A percentile compares a stretch with the other conserved stretches of the same genome.
Conservation (phyloP, 2,113 vertebrate species). For the Leucosticte australis region DNA sequence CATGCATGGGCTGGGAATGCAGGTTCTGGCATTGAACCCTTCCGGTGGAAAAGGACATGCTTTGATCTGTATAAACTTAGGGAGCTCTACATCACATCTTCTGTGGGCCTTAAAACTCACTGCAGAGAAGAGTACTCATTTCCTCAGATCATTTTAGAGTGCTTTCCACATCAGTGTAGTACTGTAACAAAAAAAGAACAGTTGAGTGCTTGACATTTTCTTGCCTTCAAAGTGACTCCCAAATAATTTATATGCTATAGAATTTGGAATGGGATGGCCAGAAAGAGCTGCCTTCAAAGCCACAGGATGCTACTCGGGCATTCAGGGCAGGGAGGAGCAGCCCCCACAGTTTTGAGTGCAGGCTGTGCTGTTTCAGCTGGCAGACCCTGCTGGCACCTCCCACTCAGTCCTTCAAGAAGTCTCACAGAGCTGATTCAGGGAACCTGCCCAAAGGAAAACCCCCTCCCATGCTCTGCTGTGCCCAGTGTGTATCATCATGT, state of each 20-base stretch:
- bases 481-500: accelerated
- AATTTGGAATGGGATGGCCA: neutral
- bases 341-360: accelerated
- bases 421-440: accelerated
- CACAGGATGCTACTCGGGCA: neutral
- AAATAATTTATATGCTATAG: neutral
- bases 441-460: neutral
- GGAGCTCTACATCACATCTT: neutral
- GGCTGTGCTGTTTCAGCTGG: neutral
- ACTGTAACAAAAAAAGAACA: neutral
- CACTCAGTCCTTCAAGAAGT: neutral
- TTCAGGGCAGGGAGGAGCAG: neutral
- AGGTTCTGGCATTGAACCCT: neutral
- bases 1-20: neutral
- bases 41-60: neutral
- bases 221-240: neutral
- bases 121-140: neutral
- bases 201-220: neutral
- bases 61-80: neutral
- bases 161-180: neutral
- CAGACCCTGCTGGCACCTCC: neutral
- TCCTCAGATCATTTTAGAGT: neutral
- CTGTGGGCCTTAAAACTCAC: neutral
- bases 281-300: neutral
- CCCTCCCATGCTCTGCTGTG: accelerated